A percentile compares a stretch with the other conserved stretches of the same genome.
Conservation (phyloP, 1,140 invertebrate genomes). For the Aphaenogaster ashmeadi region DNA sequence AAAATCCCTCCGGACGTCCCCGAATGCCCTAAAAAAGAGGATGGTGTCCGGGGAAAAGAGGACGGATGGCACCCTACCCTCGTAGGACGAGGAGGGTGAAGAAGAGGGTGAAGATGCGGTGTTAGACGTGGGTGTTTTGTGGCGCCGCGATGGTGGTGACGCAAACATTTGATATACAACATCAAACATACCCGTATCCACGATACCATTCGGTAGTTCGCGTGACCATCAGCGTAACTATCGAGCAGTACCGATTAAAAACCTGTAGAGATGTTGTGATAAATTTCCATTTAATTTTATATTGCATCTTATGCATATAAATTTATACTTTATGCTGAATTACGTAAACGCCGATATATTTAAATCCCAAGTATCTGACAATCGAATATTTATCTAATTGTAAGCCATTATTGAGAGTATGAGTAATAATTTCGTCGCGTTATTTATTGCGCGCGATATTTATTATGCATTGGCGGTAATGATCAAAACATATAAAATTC, state of each 20-base stretch:
- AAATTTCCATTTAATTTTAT: conserved; percentile 11
- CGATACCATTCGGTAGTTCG: conserved; percentile 42
- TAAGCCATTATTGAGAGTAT: not conserved
- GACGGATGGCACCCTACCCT: too few species aligned
- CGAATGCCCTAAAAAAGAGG: too few species aligned
- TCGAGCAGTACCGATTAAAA: conserved; percentile 25
- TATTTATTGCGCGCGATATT: not conserved
- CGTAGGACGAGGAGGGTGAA: not conserved
- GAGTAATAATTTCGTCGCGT: not conserved
- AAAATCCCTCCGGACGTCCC: too few species aligned
- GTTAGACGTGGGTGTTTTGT: conserved; percentile 51
- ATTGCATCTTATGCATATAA: not conserved
- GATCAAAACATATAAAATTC: conserved; percentile 1
- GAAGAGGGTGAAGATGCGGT: not conserved
- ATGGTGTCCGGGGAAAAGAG: too few species aligned
- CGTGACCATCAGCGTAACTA: not conserved
- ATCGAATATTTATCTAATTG: not conserved
- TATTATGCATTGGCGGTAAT: not conserved
- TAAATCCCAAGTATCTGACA: not conserved
- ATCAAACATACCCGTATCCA: not conserved
- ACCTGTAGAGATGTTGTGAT: not conserved
- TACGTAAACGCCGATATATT: not conserved
- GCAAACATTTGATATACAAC: conserved; percentile 52
- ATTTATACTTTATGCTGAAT: not conserved
- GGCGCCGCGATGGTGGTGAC: conserved; percentile 63